Evolutionary conservation across 2,113 vertebrate genomes (phyloP), one percentile per base, ranked within the genome.

Genomic region (Perca schrenkii): DNA sequence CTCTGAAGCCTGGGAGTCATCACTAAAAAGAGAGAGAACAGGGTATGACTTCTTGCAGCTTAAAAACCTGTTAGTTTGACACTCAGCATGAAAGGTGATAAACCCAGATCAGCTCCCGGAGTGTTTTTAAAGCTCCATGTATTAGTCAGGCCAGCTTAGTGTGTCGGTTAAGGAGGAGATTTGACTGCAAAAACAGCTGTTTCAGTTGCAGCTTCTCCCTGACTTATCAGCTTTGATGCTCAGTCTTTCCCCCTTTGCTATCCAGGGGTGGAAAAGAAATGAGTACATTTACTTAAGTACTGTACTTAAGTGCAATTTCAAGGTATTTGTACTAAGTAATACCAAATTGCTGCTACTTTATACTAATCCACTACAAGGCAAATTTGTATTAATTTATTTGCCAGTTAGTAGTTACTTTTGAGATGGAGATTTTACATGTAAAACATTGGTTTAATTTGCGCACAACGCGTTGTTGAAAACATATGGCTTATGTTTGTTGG

Each of bases 141-240:
- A 77, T 85, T 88, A 90, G 87, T 87, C 80, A 88, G 71, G 73
- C 62, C 70, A 66, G 82, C 86, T 89, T 79, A 88, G 83, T 53
- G 50, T 72, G 61, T 79, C 53, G 19, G 80, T 61, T 70, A 57
- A 36, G 66, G 62, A 78, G 57, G 17, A 79, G 56, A 80, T 79
- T 82, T 84, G 70, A 87, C 71, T 65, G 61, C 72, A 83, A 22
- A 80, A 74, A 86, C 64, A 70, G 58, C 57, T 79, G 80, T 58
- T 69, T 82, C 70, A 61, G 36, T 50, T 65, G 28, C 46, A 67
- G 46, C 25, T 60, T 47, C 74, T 53, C 71, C 25, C 21, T 25
- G 47, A 78, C 40, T 69, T 49, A 52, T 61, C 22, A 65, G 16
- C 58, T 72, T 56, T 8, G 34, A 72, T 25, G 25, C 46, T 56